Conservation (phyloP, 2,797 vertebrate genomes). For the Gymnoscopelus microlampas region DNA sequence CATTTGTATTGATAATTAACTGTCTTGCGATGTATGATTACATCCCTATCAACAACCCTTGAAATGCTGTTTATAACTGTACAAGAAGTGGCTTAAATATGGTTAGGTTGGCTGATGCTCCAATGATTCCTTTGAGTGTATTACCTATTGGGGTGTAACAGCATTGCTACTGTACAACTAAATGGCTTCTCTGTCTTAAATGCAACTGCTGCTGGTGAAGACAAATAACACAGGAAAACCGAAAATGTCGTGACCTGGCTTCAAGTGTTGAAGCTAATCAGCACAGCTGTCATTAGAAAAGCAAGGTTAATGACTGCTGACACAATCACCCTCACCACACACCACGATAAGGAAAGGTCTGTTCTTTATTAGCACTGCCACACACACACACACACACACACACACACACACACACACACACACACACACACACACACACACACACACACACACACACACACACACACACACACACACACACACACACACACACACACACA, state of each 20-base stretch:
- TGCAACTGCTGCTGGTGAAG: no score
- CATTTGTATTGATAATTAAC: no score
- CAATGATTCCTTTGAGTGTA: no score
- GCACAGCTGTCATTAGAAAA: slow-evolving; percentile 87
- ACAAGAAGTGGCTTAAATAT: no score
- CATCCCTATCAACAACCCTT: no score
- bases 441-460: slow-evolving; percentile 29
- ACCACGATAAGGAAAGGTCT: slow-evolving; percentile 88
- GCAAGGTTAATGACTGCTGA: slow-evolving; percentile 93
- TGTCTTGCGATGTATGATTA: no score
- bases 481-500: slow-evolving; percentile 8
- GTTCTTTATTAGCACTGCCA: slow-evolving; percentile 58
- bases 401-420: background rate
- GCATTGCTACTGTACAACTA: no score
- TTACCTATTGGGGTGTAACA: no score
- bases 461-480: slow-evolving; percentile 1
- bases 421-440: background rate
- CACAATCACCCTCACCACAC: slow-evolving; percentile 88
- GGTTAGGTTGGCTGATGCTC: no score
- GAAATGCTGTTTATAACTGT: no score
- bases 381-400: slow-evolving; percentile 22
- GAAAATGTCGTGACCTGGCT: slow-evolving; percentile 66
- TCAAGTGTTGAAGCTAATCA: slow-evolving; percentile 89
- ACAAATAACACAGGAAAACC: background rate
- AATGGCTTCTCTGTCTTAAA: no score